Evolutionary conservation across 2,113 vertebrate species (phyloP).

Genomic region (Rhynchomys soricoides): DNA sequence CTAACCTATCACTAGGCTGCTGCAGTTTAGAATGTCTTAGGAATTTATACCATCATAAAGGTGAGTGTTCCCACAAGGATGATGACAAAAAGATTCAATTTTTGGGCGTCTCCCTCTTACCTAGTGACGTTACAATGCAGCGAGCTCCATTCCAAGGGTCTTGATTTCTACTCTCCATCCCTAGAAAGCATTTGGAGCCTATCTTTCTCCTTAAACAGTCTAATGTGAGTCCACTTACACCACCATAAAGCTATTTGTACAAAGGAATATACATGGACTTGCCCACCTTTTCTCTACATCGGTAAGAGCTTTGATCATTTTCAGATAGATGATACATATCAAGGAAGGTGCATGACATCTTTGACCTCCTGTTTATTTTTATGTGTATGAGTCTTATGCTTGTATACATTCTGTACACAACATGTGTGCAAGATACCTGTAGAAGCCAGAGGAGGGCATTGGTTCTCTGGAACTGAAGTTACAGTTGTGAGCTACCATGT

Average conservation of each 20-base stretch:
- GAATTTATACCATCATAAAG: conserved; percentile 91
- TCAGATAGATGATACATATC: background rate
- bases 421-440: background rate
- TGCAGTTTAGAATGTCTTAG: conserved; percentile 95
- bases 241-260: conserved; percentile 89
- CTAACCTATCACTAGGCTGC: conserved; percentile 95
- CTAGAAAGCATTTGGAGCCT: conserved; percentile 90
- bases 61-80: conserved; percentile 89
- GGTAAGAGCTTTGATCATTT: background rate
- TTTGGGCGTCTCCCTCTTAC: conserved; percentile 88
- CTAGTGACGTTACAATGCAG: conserved; percentile 88
- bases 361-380: background rate
- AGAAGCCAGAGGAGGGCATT: background rate
- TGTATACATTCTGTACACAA: background rate
- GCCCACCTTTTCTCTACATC: background rate
- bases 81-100: conserved; percentile 89
- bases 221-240: conserved; percentile 88
- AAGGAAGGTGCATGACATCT: no score
- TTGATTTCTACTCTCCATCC: conserved; percentile 90
- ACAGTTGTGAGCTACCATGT: background rate
- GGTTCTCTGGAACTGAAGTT: background rate
- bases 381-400: background rate
- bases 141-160: conserved; percentile 91
- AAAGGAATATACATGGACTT: conserved; percentile 72
- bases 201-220: conserved; percentile 89